Base-by-base conservation (phyloP, 2,888 invertebrate species). In the Cerceris ruficornis region DNA sequence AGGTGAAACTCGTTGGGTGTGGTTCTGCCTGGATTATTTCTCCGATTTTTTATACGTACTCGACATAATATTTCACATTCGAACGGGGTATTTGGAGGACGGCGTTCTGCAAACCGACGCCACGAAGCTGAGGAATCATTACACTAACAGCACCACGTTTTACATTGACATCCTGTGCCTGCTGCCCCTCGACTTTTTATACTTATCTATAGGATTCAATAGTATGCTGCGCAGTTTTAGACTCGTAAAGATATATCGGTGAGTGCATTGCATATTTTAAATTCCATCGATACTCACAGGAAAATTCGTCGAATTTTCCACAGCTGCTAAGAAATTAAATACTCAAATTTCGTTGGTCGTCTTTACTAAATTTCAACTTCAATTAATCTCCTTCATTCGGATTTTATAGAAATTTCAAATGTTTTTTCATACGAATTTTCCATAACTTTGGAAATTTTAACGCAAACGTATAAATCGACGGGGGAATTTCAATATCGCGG, bases 111-210 rank as follows among this genome's bases (percentile, higher is more conserved):
- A 99, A 93, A 99, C 99, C 75, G 98, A 99, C 93, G 95, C 98
- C 77, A 95, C 95, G 14, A 98, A 98, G 93, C 94, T 99, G 86
- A 95, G 99, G 69, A 96, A 98, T 88, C 98, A 99, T 93, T 99
- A 99, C 93, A 98, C 98, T 97, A 99, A 99, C 94, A 98, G 96
- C 88, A 98, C 98, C 81, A 97, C 96, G 86, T 99, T 99, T 94
- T 99, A 99, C 95, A 97, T 99, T 92, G 99, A 99, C 95, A 98
- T 98, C 94, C 95, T 99, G 93, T 99, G 98, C 94, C 95, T 99
- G 92, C 94, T 99, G 92, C 99, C 99, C 86, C 94, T 99, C 92
- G 99, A 99, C 94, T 98, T 98, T 94, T 96, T 99, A 90, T 99
- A 99, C 93, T 95, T 99, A 91, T 98, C 98, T 93, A 98, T 99